Evolutionary conservation across 2,113 vertebrate species (phyloP).

Genomic region (Sminthopsis crassicaudata): DNA sequence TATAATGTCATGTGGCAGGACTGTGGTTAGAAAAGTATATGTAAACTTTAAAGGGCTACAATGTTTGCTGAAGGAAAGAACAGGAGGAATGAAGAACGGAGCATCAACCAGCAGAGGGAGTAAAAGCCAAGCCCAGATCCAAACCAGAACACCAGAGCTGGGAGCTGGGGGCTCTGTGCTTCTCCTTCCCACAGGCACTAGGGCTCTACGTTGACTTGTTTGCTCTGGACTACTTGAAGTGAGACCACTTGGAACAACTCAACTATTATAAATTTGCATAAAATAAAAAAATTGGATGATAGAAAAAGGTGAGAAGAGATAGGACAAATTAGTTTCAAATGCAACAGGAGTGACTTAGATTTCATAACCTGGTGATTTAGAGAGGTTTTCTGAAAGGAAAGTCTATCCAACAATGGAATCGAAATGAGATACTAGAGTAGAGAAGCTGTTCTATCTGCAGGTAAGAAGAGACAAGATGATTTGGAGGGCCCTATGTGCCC

Average conservation of each 20-base stretch:
- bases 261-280: conserved; percentile 23
- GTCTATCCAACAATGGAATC: conserved; percentile 9
- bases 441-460: not conserved
- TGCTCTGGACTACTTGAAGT: not conserved
- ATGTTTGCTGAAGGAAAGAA: not conserved
- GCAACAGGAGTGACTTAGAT: not conserved
- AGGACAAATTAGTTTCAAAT: not conserved
- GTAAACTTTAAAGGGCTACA: not conserved
- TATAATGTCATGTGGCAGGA: no score
- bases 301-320: not conserved
- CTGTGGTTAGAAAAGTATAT: not conserved
- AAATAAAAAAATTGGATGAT: conserved; percentile 17
- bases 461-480: not conserved
- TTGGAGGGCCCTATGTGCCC: not conserved
- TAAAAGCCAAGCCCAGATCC: conserved; percentile 34
- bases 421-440: not conserved
- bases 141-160: not conserved
- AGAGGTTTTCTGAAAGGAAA: conserved; percentile 36
- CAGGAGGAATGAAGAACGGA: not conserved
- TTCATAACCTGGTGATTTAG: not conserved
- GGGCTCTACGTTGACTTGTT: not conserved
- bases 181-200: not conserved
- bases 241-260: conserved; percentile 24
- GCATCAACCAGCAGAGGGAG: conserved; percentile 63
- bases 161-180: not conserved